A percentile compares a stretch with the other conserved stretches of the same genome.
Evolutionary conservation across 2,888 invertebrate species (phyloP).

Genomic region (Cataglyphis albicans): DNA sequence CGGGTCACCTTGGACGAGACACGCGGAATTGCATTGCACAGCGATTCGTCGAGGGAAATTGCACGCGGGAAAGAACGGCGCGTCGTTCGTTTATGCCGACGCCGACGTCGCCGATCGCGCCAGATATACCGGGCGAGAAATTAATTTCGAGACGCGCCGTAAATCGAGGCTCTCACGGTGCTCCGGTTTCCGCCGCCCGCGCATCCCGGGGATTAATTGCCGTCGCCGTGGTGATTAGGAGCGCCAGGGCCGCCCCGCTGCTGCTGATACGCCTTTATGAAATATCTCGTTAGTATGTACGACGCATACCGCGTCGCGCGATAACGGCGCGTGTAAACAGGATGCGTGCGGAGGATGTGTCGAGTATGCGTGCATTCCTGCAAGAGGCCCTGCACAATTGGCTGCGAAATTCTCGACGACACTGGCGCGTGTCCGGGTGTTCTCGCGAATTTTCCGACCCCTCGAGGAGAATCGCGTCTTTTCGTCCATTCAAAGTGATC

Average conservation of each 20-base stretch:
- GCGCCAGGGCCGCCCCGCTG: constrained; percentile 57
- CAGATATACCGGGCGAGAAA: constrained; percentile 56
- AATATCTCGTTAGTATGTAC: constrained; percentile 70
- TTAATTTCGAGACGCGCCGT: constrained; percentile 61
- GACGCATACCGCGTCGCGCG: constrained; percentile 41
- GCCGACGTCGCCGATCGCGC: constrained; percentile 36
- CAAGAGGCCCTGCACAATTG: constrained; percentile 37
- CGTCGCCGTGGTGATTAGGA: constrained; percentile 62
- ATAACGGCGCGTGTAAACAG: constrained; percentile 27
- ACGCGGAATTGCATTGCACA: constrained; percentile 9
- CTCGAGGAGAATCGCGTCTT: background rate
- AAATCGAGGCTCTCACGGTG: constrained; percentile 56
- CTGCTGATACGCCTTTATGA: constrained; percentile 68
- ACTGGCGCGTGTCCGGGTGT: background rate
- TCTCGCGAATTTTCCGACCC: constrained; percentile 6
- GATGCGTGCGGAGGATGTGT: constrained; percentile 2
- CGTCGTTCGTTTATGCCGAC: background rate
- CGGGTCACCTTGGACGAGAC: constrained; percentile 1
- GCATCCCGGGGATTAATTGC: constrained; percentile 67
- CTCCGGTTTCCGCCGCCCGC: constrained; percentile 32
- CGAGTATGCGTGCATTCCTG: constrained; percentile 38
- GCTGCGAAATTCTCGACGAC: constrained; percentile 44
- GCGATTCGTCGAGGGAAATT: constrained; percentile 16
- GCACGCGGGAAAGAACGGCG: background rate
- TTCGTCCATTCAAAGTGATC: background rate